A percentile compares a stretch with the other conserved stretches of the same genome.
Conservation (phyloP, 2,888 invertebrate species). For the Cheilosia grossa region DNA sequence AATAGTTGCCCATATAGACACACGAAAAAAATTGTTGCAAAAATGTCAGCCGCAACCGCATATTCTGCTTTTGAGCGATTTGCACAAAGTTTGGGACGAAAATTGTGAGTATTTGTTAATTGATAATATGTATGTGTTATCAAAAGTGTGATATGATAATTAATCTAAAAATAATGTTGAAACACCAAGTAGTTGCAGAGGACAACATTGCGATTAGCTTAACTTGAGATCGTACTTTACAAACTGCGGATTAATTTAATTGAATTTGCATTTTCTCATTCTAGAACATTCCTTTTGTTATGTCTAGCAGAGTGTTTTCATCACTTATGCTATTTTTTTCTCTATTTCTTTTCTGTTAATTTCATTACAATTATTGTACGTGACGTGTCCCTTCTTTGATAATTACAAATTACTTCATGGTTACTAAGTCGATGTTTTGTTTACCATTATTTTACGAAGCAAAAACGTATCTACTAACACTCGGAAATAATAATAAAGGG, state of each 20-base stretch:
- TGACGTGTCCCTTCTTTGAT: conserved; percentile 29
- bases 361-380: conserved; percentile 24
- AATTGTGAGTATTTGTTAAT: conserved; percentile 80
- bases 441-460: too few relatives aligned
- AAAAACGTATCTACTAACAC: too few relatives aligned
- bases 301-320: neutral
- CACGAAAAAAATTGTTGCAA: conserved; percentile 46
- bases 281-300: conserved; percentile 20
- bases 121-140: neutral
- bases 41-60: conserved; percentile 72
- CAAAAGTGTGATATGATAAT: neutral
- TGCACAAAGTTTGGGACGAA: conserved; percentile 78
- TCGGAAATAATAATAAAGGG: too few relatives aligned
- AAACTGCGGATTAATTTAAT: neutral
- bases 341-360: conserved; percentile 25
- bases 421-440: too few relatives aligned
- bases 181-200: neutral
- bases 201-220: neutral
- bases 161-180: neutral
- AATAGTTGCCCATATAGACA: conserved; percentile 11
- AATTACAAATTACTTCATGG: too few relatives aligned
- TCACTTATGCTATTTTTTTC: neutral
- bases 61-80: conserved; percentile 79
- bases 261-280: conserved; percentile 17
- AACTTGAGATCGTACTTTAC: neutral